Conservation (phyloP, 30 jellyfish, hydroid and myxozoan species). For the Mastigias papua region DNA sequence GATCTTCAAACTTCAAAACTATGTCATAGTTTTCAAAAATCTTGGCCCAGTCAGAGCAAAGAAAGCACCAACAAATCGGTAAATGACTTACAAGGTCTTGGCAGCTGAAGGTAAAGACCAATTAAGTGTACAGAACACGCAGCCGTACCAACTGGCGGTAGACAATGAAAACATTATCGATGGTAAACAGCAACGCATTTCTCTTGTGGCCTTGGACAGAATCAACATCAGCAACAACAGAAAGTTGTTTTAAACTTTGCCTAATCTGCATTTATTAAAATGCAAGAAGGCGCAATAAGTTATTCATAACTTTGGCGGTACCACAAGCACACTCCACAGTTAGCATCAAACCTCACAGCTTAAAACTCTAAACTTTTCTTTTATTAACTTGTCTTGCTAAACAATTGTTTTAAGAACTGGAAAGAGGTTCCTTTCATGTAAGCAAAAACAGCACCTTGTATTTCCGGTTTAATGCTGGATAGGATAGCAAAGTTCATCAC, state of each 20-base stretch:
- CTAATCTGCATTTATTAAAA: not conserved
- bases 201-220: not conserved
- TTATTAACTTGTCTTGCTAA: not conserved
- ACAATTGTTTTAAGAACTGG: not conserved
- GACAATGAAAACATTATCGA: too few relatives aligned
- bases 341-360: slow-evolving; percentile 38
- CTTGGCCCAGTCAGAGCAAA: too few relatives aligned
- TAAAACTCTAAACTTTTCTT: not conserved
- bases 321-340: slow-evolving; percentile 29
- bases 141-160: too few relatives aligned
- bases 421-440: not conserved
- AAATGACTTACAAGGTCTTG: not conserved
- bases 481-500: slow-evolving; percentile 1
- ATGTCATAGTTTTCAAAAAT: too few relatives aligned
- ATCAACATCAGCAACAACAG: not conserved
- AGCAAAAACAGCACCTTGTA: slow-evolving; percentile 44
- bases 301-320: slow-evolving; percentile 2
- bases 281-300: not conserved
- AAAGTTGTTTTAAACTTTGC: not conserved
- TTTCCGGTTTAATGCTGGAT: slow-evolving; percentile 35
- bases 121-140: too few relatives aligned
- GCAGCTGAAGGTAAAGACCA: not conserved
- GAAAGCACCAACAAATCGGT: too few relatives aligned
- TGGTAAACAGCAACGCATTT: not conserved
- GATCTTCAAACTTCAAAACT: too few relatives aligned